Base-by-base conservation (phyloP, 2,797 vertebrate genomes). In the Poeciliopsis gracilis region DNA sequence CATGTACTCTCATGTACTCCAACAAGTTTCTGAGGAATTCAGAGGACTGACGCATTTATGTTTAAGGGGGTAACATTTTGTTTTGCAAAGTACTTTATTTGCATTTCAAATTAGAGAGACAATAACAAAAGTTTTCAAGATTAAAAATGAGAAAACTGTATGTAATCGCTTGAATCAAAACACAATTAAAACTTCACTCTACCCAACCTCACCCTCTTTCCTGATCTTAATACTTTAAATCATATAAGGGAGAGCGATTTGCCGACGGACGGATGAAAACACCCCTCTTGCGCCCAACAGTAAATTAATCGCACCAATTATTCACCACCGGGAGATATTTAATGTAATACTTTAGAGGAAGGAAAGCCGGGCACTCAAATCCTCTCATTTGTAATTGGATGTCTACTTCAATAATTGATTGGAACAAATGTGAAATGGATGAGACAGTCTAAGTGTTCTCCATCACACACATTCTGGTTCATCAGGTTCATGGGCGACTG, bases 331-430 rank as follows among this genome's bases (percentile, higher is more conserved):
- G 93, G 94, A 94, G 94, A 95, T 90, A 86, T 95, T 94, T 93
- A 95, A 95, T 92, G 91, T 92, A 84, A 92, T 94, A 88, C 94
- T 95, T 95, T 93, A 90, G 94, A 95, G 94, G 94, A 94, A 92
- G 88, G 92, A 94, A 95, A 91, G 93, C 93, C 79, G 89, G 92
- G 93, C 92, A 93, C 94, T 95, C 94, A 95, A 95, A 95, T 95
- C 93, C 94, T 93, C 93, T 95, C 91, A 91, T 95, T 96, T 96
- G 94, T 96, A 96, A 96, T 96, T 95, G 94, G 94, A 94, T 96
- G 95, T 95, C 95, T 91, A 93, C 94, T 96, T 96, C 93, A 96
- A 96, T 96, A 96, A 96, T 96, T 96, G 95, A 96, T 96, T 95
- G 94, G 95, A 95, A 95, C 95, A 96, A 95, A 96, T 95, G 95